Evolutionary conservation across 1,140 invertebrate species (phyloP).

Genomic region (Drosophila bipectinata): DNA sequence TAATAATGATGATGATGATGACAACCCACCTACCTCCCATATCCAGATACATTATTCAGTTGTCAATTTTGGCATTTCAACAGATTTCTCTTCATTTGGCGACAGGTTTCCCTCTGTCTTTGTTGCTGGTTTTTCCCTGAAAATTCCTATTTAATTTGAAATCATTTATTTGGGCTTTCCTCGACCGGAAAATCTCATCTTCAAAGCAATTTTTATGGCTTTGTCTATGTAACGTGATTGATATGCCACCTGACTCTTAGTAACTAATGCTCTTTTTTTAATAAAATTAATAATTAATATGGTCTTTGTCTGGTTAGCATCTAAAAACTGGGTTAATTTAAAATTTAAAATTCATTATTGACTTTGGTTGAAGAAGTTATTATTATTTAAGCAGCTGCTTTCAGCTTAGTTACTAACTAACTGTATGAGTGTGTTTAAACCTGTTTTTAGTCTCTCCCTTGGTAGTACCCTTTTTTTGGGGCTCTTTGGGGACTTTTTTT

Average conservation of each 20-base stretch:
- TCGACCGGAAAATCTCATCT: conserved; percentile 29
- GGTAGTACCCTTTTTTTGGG: no score
- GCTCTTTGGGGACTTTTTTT: no score
- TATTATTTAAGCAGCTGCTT: conserved; percentile 27
- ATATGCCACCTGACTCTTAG: conserved; percentile 5
- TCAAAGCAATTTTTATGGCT: conserved; percentile 41
- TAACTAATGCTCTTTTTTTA: conserved; percentile 18
- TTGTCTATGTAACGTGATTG: conserved; percentile 32
- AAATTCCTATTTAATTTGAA: conserved; percentile 35
- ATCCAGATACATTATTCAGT: conserved; percentile 47
- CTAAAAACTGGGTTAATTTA: conserved; percentile 17
- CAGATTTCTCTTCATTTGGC: conserved; percentile 55
- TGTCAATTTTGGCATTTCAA: conserved; percentile 56
- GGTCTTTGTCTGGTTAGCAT: not conserved
- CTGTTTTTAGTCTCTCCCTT: not conserved
- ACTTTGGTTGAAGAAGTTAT: not conserved
- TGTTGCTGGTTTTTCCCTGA: conserved; percentile 9
- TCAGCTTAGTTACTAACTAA: not conserved
- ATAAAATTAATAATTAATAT: conserved; percentile 6
- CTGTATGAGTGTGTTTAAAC: not conserved
- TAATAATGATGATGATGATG: conserved; percentile 37
- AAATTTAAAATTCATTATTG: conserved; percentile 8
- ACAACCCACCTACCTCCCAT: not conserved
- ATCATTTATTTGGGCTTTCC: conserved; percentile 30
- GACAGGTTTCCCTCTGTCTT: conserved; percentile 40